Evolutionary conservation across 2,797 vertebrate species (phyloP), one percentile per base, ranked within the genome.

Genomic region (Protosalanx chinensis): DNA sequence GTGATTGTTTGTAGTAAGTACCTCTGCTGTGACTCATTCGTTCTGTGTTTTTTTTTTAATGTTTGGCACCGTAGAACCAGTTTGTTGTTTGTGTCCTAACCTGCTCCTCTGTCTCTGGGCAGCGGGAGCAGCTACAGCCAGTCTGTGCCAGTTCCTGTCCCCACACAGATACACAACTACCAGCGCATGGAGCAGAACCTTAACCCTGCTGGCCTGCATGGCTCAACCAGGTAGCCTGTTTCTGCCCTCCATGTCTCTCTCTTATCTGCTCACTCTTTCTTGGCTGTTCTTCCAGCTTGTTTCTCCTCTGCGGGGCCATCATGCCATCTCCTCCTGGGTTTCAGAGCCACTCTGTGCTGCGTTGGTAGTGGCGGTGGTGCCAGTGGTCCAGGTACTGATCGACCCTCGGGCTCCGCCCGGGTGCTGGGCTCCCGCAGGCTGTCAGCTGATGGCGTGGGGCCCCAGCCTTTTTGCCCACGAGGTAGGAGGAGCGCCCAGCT

Each of bases 91-190:
- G 29, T 16, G 2, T 29, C n/a, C 51, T 46, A 12, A 46, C 27
- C 29, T 59, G 8, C 53, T 18, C 12, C 60, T 69, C 20, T 56
- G 18, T 53, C 27, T 58, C 56, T 3, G 58, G 58, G 12, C 29
- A 85, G 84, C 30, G 78, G 88, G 78, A 90, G 88, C 75, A 93
- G 86, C 74, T 92, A 90, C 13, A 92, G 91, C 16, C 94, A 87
- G 67, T 95, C 97, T 0, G 91, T 95, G 71, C 95, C 98, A 80
- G 95, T 99, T 84, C 98, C 98, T 0, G 97, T 99, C 33, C 98
- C 98, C 1, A 95, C 96, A 0, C 98, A 99, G 77, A 93, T 98
- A 70, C 94, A 93, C 12, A 98, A 98, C 89, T 99, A 96, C 88
- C 94, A 94, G 53, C 94, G 96, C 29, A 95, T 99, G 1, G 94